Evolutionary conservation across 2,113 vertebrate genomes (phyloP).

Genomic region (Todiramphus saurophagus): DNA sequence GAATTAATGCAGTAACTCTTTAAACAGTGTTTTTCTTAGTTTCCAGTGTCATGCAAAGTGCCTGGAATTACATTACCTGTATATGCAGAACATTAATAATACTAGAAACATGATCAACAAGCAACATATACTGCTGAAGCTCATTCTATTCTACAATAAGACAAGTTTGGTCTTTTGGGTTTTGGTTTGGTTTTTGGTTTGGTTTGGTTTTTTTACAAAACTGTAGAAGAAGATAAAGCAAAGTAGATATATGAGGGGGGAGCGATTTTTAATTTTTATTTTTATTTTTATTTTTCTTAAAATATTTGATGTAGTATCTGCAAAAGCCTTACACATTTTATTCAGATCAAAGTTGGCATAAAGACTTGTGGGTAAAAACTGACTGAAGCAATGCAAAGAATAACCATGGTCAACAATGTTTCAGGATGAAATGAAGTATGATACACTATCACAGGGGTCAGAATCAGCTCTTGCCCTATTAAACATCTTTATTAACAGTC

Average conservation of each 20-base stretch:
- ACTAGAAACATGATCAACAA: background rate
- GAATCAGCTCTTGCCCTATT: background rate
- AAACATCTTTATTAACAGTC: background rate
- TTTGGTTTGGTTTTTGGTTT: too few species aligned
- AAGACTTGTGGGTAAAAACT: background rate
- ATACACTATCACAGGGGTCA: background rate
- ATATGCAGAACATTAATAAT: background rate
- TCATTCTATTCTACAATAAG: background rate
- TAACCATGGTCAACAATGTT: background rate
- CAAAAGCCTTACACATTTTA: background rate
- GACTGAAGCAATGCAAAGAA: background rate
- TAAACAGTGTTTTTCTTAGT: background rate
- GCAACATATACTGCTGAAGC: background rate
- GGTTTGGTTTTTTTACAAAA: background rate
- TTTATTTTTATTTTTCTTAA: background rate
- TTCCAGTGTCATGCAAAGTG: background rate
- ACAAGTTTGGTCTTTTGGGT: background rate
- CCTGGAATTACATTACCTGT: background rate
- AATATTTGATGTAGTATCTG: background rate
- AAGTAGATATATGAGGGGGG: background rate
- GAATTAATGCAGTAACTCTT: background rate
- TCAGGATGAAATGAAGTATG: background rate
- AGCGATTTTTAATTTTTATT: background rate
- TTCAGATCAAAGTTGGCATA: background rate
- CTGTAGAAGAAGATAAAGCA: background rate